phyloP scores from a whole-genome alignment of 2,113 vertebrate genomes.

The Bungarus multicinctus region DNA sequence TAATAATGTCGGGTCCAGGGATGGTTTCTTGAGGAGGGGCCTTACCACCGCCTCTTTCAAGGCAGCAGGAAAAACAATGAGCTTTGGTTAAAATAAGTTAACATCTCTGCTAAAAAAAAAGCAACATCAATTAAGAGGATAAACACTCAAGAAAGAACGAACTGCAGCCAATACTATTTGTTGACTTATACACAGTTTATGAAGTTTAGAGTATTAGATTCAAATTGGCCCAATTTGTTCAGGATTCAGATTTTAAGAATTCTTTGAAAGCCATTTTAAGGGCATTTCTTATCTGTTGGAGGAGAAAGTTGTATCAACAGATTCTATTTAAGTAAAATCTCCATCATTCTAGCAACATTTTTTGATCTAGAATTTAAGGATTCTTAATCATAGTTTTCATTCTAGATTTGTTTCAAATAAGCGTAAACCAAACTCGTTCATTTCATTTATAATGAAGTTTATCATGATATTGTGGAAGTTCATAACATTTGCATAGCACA shows the following conservation, averaged over 20 bases:
- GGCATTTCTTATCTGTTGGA: neutral
- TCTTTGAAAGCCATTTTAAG: neutral
- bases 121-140: neutral
- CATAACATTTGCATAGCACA: neutral
- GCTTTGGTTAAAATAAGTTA: neutral
- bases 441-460: neutral
- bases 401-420: neutral
- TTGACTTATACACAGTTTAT: neutral
- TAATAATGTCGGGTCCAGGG: too few relatives aligned
- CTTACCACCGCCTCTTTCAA: too few relatives aligned
- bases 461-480: neutral
- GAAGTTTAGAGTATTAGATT: neutral
- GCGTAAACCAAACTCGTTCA: neutral
- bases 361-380: neutral
- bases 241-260: neutral
- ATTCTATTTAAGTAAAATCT: neutral
- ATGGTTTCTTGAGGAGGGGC: too few relatives aligned
- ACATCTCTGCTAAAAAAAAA: neutral
- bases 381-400: neutral
- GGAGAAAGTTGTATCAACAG: neutral
- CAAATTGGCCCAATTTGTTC: neutral
- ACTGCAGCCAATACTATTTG: neutral
- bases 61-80: too few relatives aligned
- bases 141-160: neutral
- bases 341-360: neutral